Conservation (phyloP, 1,140 invertebrate genomes). For the Drosophila orosa region DNA sequence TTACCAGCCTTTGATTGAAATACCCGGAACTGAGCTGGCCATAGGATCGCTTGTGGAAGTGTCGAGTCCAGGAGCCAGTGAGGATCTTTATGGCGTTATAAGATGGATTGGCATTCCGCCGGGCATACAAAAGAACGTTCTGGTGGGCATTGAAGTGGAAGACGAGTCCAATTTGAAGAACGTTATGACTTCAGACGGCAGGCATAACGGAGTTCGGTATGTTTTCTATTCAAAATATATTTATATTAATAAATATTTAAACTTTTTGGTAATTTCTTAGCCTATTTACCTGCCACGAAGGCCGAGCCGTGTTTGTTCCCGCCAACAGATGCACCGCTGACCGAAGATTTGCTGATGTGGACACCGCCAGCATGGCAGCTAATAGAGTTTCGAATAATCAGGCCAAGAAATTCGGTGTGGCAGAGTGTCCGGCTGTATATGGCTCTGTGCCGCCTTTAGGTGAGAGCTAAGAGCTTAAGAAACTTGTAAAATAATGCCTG, state of each 20-base stretch:
- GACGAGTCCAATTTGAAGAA: constrained; percentile 88
- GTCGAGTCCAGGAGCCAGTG: constrained; percentile 69
- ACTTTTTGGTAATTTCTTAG: constrained; percentile 24
- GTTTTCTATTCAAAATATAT: background rate
- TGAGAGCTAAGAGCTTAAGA: constrained; percentile 56
- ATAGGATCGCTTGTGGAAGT: constrained; percentile 91
- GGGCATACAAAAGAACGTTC: constrained; percentile 67
- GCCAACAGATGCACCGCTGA: constrained; percentile 91
- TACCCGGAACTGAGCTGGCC: constrained; percentile 86
- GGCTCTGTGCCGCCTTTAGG: constrained; percentile 92
- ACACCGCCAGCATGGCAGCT: constrained; percentile 35
- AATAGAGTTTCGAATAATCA: constrained; percentile 45
- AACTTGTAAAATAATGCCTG: background rate
- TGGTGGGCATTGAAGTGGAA: constrained; percentile 88
- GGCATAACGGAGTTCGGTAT: constrained; percentile 86
- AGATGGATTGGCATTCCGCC: constrained; percentile 91
- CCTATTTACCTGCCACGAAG: constrained; percentile 72
- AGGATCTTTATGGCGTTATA: constrained; percentile 91
- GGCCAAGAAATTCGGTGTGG: constrained; percentile 81
- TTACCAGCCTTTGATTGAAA: constrained; percentile 60
- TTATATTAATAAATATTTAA: background rate
- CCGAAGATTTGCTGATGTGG: constrained; percentile 89
- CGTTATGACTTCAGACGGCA: constrained; percentile 90
- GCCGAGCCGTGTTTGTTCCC: constrained; percentile 91
- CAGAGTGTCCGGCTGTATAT: constrained; percentile 90